phyloP scores from a whole-genome alignment of 2,113 vertebrate genomes.

The Tenrec ecaudatus region DNA sequence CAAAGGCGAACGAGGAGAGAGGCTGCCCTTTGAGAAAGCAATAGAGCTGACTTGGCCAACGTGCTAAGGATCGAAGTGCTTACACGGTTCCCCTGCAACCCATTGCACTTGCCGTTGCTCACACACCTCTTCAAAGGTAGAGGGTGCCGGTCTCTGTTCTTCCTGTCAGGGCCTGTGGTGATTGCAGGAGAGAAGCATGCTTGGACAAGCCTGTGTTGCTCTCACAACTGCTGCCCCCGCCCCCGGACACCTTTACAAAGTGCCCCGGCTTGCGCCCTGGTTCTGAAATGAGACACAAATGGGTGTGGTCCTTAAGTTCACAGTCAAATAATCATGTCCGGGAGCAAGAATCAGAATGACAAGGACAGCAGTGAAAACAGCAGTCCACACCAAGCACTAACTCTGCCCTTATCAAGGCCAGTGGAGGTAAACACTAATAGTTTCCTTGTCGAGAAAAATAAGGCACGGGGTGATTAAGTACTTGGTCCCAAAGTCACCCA shows the following conservation, averaged over 20 bases:
- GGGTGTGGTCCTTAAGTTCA: background rate
- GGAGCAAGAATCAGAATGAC: background rate
- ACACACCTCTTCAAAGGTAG: background rate
- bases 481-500: background rate
- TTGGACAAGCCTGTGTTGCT: background rate
- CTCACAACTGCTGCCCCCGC: background rate
- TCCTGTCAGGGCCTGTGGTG: background rate
- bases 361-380: rapidly evolving
- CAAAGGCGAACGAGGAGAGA: background rate
- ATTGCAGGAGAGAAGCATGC: too few relatives aligned
- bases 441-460: background rate
- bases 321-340: background rate
- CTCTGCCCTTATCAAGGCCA: background rate
- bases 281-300: background rate
- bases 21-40: background rate
- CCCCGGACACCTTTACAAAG: background rate
- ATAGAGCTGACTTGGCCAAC: background rate
- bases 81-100: background rate
- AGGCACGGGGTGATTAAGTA: background rate
- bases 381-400: rapidly evolving
- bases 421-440: background rate
- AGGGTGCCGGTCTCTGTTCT: background rate
- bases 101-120: background rate
- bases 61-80: background rate
- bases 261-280: background rate